A percentile compares a stretch with the other conserved stretches of the same genome.
phyloP scores from a whole-genome alignment of 2,113 vertebrate species.

The Hypocryptadius cinnamomeus region DNA sequence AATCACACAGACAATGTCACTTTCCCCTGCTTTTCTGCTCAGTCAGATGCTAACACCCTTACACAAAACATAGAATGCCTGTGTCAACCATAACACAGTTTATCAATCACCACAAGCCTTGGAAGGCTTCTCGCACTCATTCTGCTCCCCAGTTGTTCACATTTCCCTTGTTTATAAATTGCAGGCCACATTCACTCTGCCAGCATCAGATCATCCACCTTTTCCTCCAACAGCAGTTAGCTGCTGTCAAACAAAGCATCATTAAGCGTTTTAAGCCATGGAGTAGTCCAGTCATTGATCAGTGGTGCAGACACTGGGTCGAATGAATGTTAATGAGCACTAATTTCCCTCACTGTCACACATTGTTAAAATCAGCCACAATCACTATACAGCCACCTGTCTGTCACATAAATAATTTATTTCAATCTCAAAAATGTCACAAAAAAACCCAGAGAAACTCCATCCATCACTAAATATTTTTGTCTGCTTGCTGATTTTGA shows the following conservation, averaged over 20 bases:
- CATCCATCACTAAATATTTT: background rate
- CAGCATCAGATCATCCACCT: background rate
- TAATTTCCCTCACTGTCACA: constrained; percentile 8
- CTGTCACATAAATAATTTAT: constrained; percentile 12
- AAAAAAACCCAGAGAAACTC: background rate
- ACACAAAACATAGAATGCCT: background rate
- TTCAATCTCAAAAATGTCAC: background rate
- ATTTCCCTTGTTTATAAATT: background rate
- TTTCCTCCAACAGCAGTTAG: background rate
- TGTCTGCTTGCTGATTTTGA: background rate
- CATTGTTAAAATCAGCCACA: constrained; percentile 27
- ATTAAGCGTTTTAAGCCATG: constrained; percentile 1
- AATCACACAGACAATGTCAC: background rate
- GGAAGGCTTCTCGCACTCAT: background rate
- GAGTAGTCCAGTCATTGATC: background rate
- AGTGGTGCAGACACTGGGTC: background rate
- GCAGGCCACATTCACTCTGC: background rate
- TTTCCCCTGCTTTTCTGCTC: constrained; percentile 10
- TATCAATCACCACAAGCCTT: constrained; percentile 19
- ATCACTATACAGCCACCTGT: constrained; percentile 13
- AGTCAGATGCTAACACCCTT: background rate
- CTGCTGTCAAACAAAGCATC: constrained; percentile 24
- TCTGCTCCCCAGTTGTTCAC: background rate
- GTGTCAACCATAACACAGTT: background rate
- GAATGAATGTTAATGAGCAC: constrained; percentile 25